phyloP scores from a whole-genome alignment of 2,113 vertebrate genomes.

The Casuarius casuarius region DNA sequence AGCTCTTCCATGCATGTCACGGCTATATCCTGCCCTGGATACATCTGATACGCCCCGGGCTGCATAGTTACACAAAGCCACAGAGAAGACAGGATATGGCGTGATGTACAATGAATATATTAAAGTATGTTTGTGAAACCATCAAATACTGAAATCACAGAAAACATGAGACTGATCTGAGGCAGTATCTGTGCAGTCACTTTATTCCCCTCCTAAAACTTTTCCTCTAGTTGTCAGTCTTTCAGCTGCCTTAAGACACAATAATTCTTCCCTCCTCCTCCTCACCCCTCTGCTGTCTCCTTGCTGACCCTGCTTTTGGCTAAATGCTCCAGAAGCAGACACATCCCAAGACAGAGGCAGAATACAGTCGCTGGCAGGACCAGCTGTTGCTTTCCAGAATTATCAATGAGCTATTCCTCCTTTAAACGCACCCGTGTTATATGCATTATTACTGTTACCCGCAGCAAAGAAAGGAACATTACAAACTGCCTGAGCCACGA shows the following conservation, averaged over 20 bases:
- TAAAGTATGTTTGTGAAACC: neutral
- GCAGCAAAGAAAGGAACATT: neutral
- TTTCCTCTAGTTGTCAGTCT: neutral
- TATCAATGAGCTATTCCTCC: neutral
- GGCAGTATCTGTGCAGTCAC: neutral
- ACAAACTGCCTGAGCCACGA: neutral
- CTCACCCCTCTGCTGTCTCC: neutral
- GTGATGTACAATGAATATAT: neutral
- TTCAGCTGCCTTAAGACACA: neutral
- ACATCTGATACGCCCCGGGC: neutral
- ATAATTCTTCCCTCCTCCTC: neutral
- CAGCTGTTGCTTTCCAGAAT: neutral
- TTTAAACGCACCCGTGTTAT: neutral
- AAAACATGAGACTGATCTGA: neutral
- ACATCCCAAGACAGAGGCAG: neutral
- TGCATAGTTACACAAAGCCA: neutral
- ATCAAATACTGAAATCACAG: neutral
- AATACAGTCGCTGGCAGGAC: neutral
- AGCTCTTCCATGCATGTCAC: neutral
- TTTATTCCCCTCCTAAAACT: neutral
- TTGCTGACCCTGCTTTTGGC: slow-evolving; percentile 8
- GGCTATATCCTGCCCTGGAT: neutral
- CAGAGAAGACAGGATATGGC: neutral
- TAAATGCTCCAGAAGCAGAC: neutral
- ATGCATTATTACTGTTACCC: neutral